Base-by-base conservation (phyloP, 1,140 invertebrate genomes). In the Aphis craccivora region DNA sequence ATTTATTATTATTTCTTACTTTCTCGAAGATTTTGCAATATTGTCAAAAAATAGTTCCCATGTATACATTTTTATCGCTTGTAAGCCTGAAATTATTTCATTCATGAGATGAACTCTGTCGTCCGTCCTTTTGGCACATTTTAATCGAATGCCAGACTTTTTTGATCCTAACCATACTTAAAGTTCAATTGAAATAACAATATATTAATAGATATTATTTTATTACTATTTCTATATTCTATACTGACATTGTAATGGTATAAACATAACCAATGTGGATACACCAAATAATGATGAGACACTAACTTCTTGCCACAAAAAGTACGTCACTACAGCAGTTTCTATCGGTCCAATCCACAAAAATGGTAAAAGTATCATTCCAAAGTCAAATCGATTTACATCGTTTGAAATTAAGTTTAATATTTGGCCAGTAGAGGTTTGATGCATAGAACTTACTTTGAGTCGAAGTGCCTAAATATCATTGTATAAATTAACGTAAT, bases 371-470 rank as follows among this genome's bases (percentile, higher is more conserved):
- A 97, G 97, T 91, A 96, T 96, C 23, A 97, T 95, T 2, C 96
- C 96, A 83, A 96, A 95, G 95, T 98, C 97, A 94, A 98, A 96
- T 45, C 97, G 96, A 93, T 96, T 97, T 90, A 97, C 97, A 95
- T 99, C 98, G 95, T 99, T 99, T 23, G 98, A 98, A 94, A 99
- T 96, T 20, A 99, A 96, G 95, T 99, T 99, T 23, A 99, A 97
- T 95, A 99, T 97, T 95, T 99, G 97, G 22, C 98, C 98, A 83
- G 96, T 96, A 11, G 97, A 97, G 9, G 97, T 37, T 37, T 81
- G 76, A 35, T 40, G 0, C 6, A 84, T 25, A 84, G 22, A 23
- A 84, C 25, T 84, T 22, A 20, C 37, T 84, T 43, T 84, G 20
- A 84, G 83, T 43, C 83, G 83, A 3, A 84, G 40, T 23, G 40